Base-by-base conservation (phyloP, 2,113 vertebrate genomes). In the Glareola pratincola region DNA sequence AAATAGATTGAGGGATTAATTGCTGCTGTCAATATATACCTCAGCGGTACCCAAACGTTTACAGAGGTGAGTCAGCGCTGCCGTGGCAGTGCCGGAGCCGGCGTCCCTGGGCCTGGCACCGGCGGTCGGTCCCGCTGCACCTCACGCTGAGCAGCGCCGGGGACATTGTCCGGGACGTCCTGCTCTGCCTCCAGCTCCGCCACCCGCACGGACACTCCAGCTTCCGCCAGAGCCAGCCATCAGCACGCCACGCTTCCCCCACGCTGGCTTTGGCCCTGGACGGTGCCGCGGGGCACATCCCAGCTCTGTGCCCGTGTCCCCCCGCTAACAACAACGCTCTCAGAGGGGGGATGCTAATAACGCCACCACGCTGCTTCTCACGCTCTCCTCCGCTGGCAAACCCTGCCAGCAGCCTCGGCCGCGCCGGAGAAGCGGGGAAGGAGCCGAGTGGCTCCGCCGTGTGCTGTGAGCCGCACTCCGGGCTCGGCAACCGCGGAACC, bases 1-100 rank as follows among this genome's bases (percentile, higher is more conserved):
- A 96, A 82, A 96, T 59, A 91, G 92, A 95, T 45, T 8, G 53
- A 79, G 90, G 84, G 73, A 92, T 92, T 94, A 94, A 89, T 94
- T 95, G 88, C 84, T 48, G 89, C 86, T 95, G 92, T 86, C 48
- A 5, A 87, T 95, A 57, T 6, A 14, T 37, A 75, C 72, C 84
- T 85, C 77, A 39, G 90, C 81, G 56, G 74, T 32, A 66, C 43
- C 72, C 72, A 69, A 94, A 90, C 90, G 63, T 45, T 74, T 36
- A 48, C 45, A 45, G 75, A 19, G 6, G 48, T 12, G 64, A 51
- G 75, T n/a, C 7, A 51, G 84, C 2, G 0, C 60, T 7, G 10
- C 22, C 16, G 63, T 13, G 14, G 10, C 68, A 2, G 6, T 6
- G 77, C 69, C 1, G 13, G 80, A 54, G 84, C 77, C 81, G 90